These are phyloP conservation scores for Actinia equina DNA, from an alignment of 64 coral and sea anemone genomes.

Conservation along the genomic window DNA sequence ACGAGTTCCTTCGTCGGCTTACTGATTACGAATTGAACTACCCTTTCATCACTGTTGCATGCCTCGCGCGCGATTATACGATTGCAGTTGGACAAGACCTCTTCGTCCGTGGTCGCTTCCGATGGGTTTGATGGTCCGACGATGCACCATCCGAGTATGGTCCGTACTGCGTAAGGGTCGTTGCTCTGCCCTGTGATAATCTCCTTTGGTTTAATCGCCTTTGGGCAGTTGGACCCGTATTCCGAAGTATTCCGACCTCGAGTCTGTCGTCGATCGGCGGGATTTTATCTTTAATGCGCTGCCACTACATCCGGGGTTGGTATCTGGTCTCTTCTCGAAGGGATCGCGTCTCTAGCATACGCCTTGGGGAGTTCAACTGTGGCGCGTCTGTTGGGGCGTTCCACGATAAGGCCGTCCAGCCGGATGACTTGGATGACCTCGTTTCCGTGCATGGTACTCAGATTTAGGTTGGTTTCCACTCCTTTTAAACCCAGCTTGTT, in stretches of 20 bases:
- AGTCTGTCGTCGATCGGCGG: not conserved
- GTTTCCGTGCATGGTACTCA: slow-evolving; percentile 35
- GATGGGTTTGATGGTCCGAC: not conserved
- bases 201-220: slow-evolving; percentile 9
- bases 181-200: slow-evolving; percentile 1
- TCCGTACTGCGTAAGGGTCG: not conserved
- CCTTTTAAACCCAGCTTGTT: not conserved
- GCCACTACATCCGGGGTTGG: too few species aligned
- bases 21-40: not conserved
- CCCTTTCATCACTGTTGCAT: not conserved
- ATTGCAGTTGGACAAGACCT: not conserved
- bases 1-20: not conserved
- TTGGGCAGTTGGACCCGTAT: slow-evolving; percentile 31
- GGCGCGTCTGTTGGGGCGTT: too few species aligned
- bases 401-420: too few species aligned
- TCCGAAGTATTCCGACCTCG: slow-evolving; percentile 9
- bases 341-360: too few species aligned
- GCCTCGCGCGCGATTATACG: not conserved
- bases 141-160: slow-evolving; percentile 8
- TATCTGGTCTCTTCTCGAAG: too few species aligned
- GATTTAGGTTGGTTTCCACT: not conserved
- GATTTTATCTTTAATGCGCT: not conserved
- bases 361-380: too few species aligned
- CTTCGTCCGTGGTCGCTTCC: not conserved
- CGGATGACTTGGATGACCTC: too few species aligned